Conservation (phyloP, 2,888 invertebrate genomes). For the Candidula unifasciata region DNA sequence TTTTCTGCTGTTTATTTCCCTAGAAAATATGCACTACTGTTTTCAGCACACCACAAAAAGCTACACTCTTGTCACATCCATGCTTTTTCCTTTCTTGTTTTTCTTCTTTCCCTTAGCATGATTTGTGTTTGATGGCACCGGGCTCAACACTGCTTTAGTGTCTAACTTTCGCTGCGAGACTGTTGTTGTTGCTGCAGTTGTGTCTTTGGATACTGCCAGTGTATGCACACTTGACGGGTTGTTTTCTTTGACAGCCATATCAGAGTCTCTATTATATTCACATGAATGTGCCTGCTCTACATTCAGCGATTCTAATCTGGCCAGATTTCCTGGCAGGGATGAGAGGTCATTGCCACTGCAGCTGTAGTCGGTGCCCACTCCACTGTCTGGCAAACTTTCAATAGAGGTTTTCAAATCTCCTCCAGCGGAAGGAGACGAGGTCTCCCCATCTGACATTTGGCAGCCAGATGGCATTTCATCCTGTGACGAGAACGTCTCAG, state of each 20-base stretch:
- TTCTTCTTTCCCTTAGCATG: slow-evolving; percentile 35
- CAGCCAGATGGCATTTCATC: not conserved
- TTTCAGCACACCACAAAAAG: not conserved
- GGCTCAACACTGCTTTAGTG: not conserved
- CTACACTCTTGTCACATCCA: slow-evolving; percentile 37
- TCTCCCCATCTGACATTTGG: not conserved
- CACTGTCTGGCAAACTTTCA: slow-evolving; percentile 45
- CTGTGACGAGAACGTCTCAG: not conserved
- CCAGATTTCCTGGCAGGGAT: slow-evolving; percentile 6
- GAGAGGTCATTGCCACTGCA: slow-evolving; percentile 2
- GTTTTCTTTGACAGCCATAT: not conserved
- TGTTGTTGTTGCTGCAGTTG: not conserved
- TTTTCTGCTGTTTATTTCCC: too few species aligned
- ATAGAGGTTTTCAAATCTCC: slow-evolving; percentile 20
- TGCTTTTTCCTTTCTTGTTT: slow-evolving; percentile 38
- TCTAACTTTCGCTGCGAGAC: not conserved
- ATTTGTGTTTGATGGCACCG: not conserved
- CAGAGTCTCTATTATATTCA: not conserved
- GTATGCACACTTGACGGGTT: not conserved
- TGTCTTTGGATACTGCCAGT: not conserved
- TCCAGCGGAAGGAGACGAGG: not conserved
- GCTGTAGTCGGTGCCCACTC: slow-evolving; percentile 42
- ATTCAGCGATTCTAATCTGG: not conserved
- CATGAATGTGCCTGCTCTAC: not conserved
- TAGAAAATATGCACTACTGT: too few species aligned